These are phyloP conservation scores for Macrobrachium nipponense DNA, from an alignment of 1,140 invertebrate genomes.

Conservation along the genomic window DNA sequence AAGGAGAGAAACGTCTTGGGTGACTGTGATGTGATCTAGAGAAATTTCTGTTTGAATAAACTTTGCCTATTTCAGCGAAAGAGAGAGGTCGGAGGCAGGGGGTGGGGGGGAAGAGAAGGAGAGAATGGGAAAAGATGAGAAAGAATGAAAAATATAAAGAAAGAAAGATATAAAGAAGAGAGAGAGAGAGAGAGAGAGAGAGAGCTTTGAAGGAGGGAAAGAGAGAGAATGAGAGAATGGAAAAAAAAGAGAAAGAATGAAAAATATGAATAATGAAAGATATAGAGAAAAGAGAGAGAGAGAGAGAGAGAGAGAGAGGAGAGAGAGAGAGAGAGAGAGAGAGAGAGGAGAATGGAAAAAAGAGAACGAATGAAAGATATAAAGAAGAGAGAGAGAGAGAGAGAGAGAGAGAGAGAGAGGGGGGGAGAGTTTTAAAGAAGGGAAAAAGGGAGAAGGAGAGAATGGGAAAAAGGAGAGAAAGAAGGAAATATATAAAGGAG, in stretches of 20 bases:
- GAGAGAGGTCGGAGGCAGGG: neutral
- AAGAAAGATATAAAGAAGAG: neutral
- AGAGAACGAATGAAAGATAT: too few relatives aligned
- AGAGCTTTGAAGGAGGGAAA: neutral
- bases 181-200: neutral
- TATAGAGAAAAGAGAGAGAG: constrained; percentile 9
- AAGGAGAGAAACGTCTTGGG: too few relatives aligned
- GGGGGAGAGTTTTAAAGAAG: constrained; percentile 24
- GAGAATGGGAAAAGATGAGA: neutral
- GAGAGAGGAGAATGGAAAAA: constrained; percentile 16
- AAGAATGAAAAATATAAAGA: neutral
- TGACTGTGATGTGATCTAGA: too few relatives aligned
- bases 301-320: constrained; percentile 13
- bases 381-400: too few relatives aligned
- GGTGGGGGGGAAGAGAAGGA: neutral
- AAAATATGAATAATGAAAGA: neutral
- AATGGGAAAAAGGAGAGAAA: too few relatives aligned
- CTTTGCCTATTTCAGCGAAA: too few relatives aligned
- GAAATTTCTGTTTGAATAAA: too few relatives aligned
- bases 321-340: constrained; percentile 9
- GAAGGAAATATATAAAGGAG: too few relatives aligned
- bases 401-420: constrained; percentile 10
- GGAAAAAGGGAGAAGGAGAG: too few relatives aligned
- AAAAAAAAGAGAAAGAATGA: neutral
- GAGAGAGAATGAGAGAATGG: constrained; percentile 1